Percentiles rank a stretch among this genome's conserved stretches.
Evolutionary conservation across 2,797 vertebrate species (phyloP).

Genomic region (Hypotaenidia philippensis): DNA sequence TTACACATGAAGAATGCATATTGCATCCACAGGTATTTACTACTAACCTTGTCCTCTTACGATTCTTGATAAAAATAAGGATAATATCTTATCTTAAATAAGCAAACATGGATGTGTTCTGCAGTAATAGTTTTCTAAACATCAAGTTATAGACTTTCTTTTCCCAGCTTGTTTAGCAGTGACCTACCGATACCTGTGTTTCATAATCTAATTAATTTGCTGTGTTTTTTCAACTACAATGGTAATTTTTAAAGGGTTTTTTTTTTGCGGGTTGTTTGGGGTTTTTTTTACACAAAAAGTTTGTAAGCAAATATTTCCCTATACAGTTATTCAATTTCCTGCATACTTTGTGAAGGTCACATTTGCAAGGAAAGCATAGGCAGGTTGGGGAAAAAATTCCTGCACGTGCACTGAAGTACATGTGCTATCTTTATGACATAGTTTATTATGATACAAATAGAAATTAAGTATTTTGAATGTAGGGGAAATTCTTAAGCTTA

Average conservation of each 20-base stretch:
- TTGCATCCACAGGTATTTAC: slow-evolving; percentile 18
- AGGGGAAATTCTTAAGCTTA: background rate
- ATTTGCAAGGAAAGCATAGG: background rate
- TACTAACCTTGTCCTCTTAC: slow-evolving; percentile 7
- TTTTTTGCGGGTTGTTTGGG: background rate
- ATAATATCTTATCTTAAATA: slow-evolving; percentile 40
- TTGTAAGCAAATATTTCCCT: background rate
- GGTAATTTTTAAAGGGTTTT: background rate
- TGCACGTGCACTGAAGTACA: background rate
- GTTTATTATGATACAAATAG: background rate
- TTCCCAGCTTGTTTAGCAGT: background rate
- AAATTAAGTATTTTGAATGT: background rate
- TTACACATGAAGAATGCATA: background rate
- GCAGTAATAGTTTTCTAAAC: slow-evolving; percentile 29
- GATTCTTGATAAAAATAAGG: slow-evolving; percentile 41
- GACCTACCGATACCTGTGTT: background rate
- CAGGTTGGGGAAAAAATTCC: background rate
- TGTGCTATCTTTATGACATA: background rate
- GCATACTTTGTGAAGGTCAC: background rate
- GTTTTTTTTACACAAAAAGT: background rate
- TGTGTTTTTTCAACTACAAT: fast-evolving
- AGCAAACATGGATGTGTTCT: background rate
- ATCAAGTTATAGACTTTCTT: background rate
- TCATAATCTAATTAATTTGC: background rate
- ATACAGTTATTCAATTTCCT: background rate